Evolutionary conservation across 2,797 vertebrate genomes (phyloP).

Genomic region (Cyclura pinguis): DNA sequence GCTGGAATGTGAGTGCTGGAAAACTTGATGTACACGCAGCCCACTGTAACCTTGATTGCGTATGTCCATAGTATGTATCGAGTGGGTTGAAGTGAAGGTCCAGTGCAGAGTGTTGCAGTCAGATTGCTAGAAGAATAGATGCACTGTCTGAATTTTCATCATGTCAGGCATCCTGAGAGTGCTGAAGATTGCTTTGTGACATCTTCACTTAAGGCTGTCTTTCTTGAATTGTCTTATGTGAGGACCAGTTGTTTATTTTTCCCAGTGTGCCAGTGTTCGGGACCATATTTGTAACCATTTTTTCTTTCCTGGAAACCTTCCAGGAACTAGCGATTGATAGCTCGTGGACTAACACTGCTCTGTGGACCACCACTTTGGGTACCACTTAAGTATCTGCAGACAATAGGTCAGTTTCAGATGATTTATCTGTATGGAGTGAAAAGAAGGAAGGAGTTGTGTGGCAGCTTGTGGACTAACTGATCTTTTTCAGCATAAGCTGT

Average conservation of each 20-base stretch:
- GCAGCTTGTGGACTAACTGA: too few species aligned
- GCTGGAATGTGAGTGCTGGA: neutral
- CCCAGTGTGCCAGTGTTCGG: too few species aligned
- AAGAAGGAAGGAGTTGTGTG: too few species aligned
- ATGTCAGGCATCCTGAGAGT: neutral
- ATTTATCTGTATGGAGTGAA: too few species aligned
- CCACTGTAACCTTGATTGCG: neutral
- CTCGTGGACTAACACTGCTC: too few species aligned
- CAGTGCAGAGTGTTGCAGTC: neutral
- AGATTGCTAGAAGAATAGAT: neutral
- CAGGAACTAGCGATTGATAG: too few species aligned
- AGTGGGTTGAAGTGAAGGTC: neutral
- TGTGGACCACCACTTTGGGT: too few species aligned
- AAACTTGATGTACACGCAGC: neutral
- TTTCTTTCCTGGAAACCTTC: too few species aligned
- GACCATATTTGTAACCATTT: too few species aligned
- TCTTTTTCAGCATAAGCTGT: too few species aligned
- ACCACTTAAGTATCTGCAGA: neutral
- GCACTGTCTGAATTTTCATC: neutral
- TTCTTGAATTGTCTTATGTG: too few species aligned
- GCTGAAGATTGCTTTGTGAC: neutral
- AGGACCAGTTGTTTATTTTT: too few species aligned
- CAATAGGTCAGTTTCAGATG: neutral
- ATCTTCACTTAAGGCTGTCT: neutral
- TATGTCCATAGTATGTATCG: neutral